Evolutionary conservation across 2,113 vertebrate species (phyloP).

Genomic region (Sitta europaea): DNA sequence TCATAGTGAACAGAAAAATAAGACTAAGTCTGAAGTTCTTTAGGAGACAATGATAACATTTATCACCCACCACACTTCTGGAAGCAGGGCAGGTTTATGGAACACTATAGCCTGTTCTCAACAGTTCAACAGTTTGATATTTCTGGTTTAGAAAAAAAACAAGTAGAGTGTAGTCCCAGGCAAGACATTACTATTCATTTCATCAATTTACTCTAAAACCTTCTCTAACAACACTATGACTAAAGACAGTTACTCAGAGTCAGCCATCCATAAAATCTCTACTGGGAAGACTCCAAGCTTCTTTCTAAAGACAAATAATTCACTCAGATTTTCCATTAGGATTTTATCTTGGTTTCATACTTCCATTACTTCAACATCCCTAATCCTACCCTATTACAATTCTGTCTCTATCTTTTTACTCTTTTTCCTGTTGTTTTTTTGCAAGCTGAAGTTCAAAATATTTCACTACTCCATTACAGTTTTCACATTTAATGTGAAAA

Average conservation of each 20-base stretch:
- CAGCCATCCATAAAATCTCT: background rate
- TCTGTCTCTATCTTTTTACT: background rate
- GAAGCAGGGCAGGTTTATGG: background rate
- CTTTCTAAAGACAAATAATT: background rate
- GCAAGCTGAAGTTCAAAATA: background rate
- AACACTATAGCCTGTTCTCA: background rate
- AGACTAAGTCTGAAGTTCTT: background rate
- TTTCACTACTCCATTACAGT: background rate
- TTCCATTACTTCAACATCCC: background rate
- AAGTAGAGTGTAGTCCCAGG: background rate
- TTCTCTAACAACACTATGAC: background rate
- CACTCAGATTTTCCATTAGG: background rate
- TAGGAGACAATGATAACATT: background rate
- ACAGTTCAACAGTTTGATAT: background rate
- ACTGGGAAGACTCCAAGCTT: background rate
- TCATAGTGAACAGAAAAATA: background rate
- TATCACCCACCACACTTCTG: background rate
- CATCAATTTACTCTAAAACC: background rate
- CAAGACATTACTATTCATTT: background rate
- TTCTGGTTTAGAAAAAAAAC: background rate
- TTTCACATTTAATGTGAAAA: background rate
- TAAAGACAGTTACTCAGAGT: background rate
- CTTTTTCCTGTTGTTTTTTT: background rate
- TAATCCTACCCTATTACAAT: background rate
- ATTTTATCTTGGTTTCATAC: background rate